phyloP scores from a whole-genome alignment of 1,140 invertebrate species.

The Drosophila punjabiensis region DNA sequence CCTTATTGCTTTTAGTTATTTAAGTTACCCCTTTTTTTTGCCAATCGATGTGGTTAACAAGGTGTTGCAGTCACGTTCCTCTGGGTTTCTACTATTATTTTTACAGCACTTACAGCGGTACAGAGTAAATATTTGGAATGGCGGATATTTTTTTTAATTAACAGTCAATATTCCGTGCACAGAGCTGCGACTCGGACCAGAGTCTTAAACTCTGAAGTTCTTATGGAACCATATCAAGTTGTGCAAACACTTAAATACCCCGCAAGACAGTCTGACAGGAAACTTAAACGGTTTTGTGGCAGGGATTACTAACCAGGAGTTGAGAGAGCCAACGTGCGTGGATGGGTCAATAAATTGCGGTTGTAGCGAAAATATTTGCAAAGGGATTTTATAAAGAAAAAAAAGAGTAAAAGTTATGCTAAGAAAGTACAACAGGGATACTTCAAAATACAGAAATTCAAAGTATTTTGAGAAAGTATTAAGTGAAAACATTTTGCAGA shows the following conservation, averaged over 20 bases:
- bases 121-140: slow-evolving; percentile 58
- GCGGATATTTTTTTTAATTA: slow-evolving; percentile 60
- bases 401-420: background rate
- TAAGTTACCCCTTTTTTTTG: background rate
- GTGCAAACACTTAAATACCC: slow-evolving; percentile 28
- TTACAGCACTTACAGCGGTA: slow-evolving; percentile 48
- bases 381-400: background rate
- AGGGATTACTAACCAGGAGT: slow-evolving; percentile 30
- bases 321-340: background rate
- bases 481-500: background rate
- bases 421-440: background rate
- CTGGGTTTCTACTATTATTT: slow-evolving; percentile 21
- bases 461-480: background rate
- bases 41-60: slow-evolving; percentile 15
- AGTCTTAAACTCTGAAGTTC: slow-evolving; percentile 14
- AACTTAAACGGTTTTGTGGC: slow-evolving; percentile 11
- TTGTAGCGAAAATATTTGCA: background rate
- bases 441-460: background rate
- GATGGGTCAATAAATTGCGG: slow-evolving; percentile 9
- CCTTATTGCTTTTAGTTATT: background rate
- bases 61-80: slow-evolving; percentile 37
- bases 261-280: slow-evolving; percentile 22
- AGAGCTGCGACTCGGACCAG: background rate
- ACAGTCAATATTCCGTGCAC: slow-evolving; percentile 59
- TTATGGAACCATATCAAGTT: slow-evolving; percentile 58